Evolutionary conservation across 2,797 vertebrate species (phyloP), one percentile per base, ranked within the genome.

Genomic region (Eulemur rubriventer): DNA sequence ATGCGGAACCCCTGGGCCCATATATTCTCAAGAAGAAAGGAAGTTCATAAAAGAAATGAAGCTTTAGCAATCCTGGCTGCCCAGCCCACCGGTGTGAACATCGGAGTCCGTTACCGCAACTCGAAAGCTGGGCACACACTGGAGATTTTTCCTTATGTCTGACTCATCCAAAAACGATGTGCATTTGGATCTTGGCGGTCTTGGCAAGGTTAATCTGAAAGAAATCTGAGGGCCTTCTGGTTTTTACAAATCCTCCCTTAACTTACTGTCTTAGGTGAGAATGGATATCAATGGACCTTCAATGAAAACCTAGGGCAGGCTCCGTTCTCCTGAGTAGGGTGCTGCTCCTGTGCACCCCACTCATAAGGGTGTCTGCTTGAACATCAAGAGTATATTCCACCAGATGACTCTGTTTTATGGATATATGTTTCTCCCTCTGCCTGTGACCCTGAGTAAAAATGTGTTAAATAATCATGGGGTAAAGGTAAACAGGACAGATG

Each of bases 261-360:
- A 73, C 17, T 81, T 72, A 82, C 22, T 14, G 6, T 26, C 41
- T 87, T 67, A 52, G 41, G 75, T 67, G 43, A 80, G 55, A 65
- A 46, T 61, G 11, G 43, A 26, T 61, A 28, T 3, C 3, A 4
- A 59, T 78, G 61, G 65, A 28, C 28, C 57, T 76, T 57, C 65
- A 33, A 16, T 24, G 57, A 43, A 69, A 65, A 28, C n/a, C 48
- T 38, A 43, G 20, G 22, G 9, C 9, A 30, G 17, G 38, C 75
- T 75, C 63, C 17, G 4, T 38, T n/a, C 69, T 35, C 33, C 52
- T 46, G 8, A 81, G 28, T 6, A 48, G 70, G 46, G 38, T 4
- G 2, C 1, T 26, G 7, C 12, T 48, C 6, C 12, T n/a, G 13
- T 7, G 6, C n/a, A 24, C 18, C 7, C 14, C 55, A 41, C 0